A percentile compares a stretch with the other conserved stretches of the same genome.
These are phyloP conservation scores for Phrixothrix hirtus DNA, from an alignment of 2,888 invertebrate genomes.

Conservation along the genomic window DNA sequence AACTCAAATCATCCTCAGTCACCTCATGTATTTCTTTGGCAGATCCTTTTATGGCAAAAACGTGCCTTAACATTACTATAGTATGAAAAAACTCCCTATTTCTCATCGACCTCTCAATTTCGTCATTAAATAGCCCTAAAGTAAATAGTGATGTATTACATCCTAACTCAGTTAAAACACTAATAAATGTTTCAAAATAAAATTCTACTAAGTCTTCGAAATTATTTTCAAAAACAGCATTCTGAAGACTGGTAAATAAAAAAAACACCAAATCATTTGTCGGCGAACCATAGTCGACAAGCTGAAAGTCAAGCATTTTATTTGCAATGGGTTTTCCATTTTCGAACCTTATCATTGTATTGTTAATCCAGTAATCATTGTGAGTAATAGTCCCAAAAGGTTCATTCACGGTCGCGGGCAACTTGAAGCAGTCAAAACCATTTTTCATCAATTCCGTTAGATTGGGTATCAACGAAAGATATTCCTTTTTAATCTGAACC, in stretches of 20 bases:
- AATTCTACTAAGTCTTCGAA: conserved; percentile 55
- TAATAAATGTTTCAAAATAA: conserved; percentile 57
- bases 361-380: conserved; percentile 64
- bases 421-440: background rate
- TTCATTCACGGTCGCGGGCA: conserved; percentile 45
- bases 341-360: conserved; percentile 58
- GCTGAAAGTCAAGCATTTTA: conserved; percentile 63
- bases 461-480: background rate
- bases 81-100: background rate
- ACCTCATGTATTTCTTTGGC: background rate
- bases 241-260: conserved; percentile 57
- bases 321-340: conserved; percentile 39
- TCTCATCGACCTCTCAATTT: background rate
- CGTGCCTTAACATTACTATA: background rate
- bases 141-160: conserved; percentile 46
- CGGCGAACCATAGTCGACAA: conserved; percentile 57
- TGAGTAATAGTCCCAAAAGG: conserved; percentile 60
- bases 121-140: conserved; percentile 25
- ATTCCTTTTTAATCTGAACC: background rate
- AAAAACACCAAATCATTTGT: conserved; percentile 60
- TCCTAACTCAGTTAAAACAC: conserved; percentile 45
- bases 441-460: background rate
- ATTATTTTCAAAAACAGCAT: conserved; percentile 49
- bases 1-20: background rate
- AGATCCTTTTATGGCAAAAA: background rate